Base-by-base conservation (phyloP, 2,888 invertebrate species). In the Drosophila suboccidentalis region DNA sequence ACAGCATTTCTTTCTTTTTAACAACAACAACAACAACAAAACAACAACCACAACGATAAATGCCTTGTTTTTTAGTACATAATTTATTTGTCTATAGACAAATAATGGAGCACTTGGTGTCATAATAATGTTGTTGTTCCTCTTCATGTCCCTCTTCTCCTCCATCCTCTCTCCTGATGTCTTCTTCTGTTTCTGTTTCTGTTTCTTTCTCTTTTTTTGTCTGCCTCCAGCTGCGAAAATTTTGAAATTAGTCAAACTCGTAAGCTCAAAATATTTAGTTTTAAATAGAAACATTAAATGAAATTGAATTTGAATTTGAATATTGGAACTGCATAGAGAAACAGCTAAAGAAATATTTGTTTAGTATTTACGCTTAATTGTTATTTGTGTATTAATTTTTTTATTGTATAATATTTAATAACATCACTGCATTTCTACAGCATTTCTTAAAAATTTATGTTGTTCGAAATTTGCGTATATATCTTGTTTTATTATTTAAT, bases 1-100 rank as follows among this genome's bases (percentile, higher is more conserved):
- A 87, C 90, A 91, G 90, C 89, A 90, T 91, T 91, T 91, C 82
- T 81, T 91, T 90, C 76, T 80, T 60, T 73, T 66, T 67, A 41
- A 57, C 74, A 71, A 66, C 69, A 76, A 66, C 75, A 69, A 64
- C 50, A 53, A 58, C 50, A 38, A 49, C 51, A 60, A 29, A 36
- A 38, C 17, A 34, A 43, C 15, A 49, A 60, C 39, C 22, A 46
- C 10, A 22, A n/a, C 47, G 58, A 58, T 58, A 71, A 63, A 51
- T 68, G 63, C 46, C 59, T 75, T 72, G 58, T 74, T 74, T 76
- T 76, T 76, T 62, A 74, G 76, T 76, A 74, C 69, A 69, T 82
- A 72, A 80, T 80, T 82, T 80, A 80, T 72, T 76, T 74, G 71
- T 59, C 69, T 68, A 83, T 71, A 83, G 75, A 83, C 89, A 75